Percentiles rank a stretch among this genome's conserved stretches.
Conservation (phyloP, 2,797 vertebrate genomes). For the Silurus aristotelis region DNA sequence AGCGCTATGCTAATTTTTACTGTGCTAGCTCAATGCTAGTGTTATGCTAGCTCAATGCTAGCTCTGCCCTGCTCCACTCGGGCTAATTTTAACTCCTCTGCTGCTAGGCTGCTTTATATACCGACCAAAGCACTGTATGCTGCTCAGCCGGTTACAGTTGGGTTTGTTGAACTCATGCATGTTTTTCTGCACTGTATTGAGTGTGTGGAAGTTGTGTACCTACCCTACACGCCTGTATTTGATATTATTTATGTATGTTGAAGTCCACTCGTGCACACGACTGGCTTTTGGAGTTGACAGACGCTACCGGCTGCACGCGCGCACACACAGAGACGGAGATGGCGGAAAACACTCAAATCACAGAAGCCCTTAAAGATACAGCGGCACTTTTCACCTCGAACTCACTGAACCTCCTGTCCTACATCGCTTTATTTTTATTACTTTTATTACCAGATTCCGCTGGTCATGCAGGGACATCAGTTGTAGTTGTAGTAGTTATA, state of each 20-base stretch:
- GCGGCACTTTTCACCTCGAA: too few species aligned
- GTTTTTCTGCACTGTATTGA: neutral
- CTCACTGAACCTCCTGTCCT: too few species aligned
- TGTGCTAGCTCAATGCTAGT: neutral
- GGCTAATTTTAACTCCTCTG: conserved; percentile 71
- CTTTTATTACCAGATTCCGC: too few species aligned
- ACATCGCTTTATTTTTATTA: too few species aligned
- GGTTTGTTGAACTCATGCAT: neutral
- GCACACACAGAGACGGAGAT: too few species aligned
- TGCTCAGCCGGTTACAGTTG: neutral
- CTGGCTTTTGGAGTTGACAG: conserved; percentile 71
- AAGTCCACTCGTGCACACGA: conserved; percentile 58
- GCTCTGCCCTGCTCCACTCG: conserved; percentile 54
- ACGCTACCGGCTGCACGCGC: conserved; percentile 69
- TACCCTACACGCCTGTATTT: conserved; percentile 64
- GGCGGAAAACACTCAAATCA: too few species aligned
- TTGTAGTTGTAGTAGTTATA: too few species aligned
- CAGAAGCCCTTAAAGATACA: too few species aligned
- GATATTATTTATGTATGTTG: conserved; percentile 58
- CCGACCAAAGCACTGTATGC: neutral
- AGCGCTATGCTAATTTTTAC: neutral
- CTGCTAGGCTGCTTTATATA: conserved; percentile 37
- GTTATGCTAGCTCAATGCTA: neutral
- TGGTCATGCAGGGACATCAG: too few species aligned
- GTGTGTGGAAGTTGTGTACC: conserved; percentile 46